Evolutionary conservation across 2,888 invertebrate genomes (phyloP).

Genomic region (Drosophila longiperda): DNA sequence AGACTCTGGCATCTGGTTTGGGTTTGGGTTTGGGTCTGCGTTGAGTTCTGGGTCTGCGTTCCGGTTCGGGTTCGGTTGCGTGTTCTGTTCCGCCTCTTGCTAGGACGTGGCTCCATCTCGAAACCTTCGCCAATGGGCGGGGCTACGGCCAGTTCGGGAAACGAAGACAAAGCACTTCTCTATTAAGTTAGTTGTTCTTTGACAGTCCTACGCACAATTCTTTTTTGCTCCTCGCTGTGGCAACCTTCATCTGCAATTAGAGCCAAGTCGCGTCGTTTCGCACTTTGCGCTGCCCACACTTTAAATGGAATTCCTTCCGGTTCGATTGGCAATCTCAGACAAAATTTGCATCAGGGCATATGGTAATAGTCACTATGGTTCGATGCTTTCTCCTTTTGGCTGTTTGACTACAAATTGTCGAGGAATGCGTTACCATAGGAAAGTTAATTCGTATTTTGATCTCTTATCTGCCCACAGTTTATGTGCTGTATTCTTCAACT

Average conservation of each 20-base stretch:
- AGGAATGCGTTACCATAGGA: constrained; percentile 19
- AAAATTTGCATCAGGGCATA: constrained; percentile 52
- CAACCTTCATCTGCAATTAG: constrained; percentile 64
- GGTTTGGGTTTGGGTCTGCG: not conserved
- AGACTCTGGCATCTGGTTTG: constrained; percentile 12
- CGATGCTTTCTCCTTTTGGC: constrained; percentile 12
- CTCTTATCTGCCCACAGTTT: constrained; percentile 9
- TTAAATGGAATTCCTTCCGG: constrained; percentile 44
- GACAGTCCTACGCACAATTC: constrained; percentile 43
- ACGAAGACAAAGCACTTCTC: constrained; percentile 58
- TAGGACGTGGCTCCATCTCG: constrained; percentile 46
- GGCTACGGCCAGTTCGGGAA: constrained; percentile 33
- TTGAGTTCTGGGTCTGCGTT: not conserved
- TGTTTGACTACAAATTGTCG: constrained; percentile 28
- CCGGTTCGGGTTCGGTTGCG: constrained; percentile 8
- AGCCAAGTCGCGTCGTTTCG: constrained; percentile 18
- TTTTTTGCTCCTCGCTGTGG: constrained; percentile 19
- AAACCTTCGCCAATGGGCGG: constrained; percentile 27
- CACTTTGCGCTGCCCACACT: constrained; percentile 10
- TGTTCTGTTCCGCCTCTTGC: constrained; percentile 11
- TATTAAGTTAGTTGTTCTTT: constrained; percentile 43
- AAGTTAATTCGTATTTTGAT: constrained; percentile 18
- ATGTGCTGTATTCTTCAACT: not conserved
- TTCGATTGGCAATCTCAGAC: constrained; percentile 43
- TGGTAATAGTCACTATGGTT: constrained; percentile 30